A percentile compares a stretch with the other conserved stretches of the same genome.
Conservation (phyloP, 2,797 vertebrate genomes). For the Erithacus rubecula region DNA sequence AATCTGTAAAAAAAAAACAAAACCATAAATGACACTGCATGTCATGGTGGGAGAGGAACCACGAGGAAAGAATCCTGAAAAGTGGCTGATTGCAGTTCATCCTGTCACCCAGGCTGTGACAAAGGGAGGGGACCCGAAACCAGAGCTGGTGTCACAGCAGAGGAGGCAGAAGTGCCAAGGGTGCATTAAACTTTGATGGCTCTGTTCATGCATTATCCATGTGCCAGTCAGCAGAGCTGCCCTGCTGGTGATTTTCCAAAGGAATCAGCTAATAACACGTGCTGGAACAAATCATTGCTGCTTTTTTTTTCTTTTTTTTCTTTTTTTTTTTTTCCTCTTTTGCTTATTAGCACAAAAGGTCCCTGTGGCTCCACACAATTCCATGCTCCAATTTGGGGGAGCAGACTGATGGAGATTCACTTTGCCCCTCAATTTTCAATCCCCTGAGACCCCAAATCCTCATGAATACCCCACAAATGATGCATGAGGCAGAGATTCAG, state of each 20-base stretch:
- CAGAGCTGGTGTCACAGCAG: not conserved
- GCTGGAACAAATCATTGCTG: constrained; percentile 4
- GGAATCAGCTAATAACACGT: constrained; percentile 7
- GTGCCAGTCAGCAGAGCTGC: constrained; percentile 56
- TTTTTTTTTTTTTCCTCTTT: not conserved
- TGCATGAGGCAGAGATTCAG: not conserved
- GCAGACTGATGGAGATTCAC: not conserved
- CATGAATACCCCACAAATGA: not conserved
- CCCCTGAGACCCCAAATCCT: not conserved
- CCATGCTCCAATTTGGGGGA: not conserved
- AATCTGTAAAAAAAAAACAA: not conserved
- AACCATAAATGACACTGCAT: not conserved
- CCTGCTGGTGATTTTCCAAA: constrained; percentile 38
- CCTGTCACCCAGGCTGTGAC: not conserved
- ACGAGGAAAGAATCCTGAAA: not conserved
- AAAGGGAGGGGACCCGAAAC: not conserved
- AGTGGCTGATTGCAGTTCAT: not conserved
- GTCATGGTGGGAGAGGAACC: not conserved
- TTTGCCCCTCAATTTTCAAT: not conserved
- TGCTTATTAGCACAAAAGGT: not conserved
- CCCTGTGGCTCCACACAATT: not conserved
- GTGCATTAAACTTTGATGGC: constrained; percentile 63
- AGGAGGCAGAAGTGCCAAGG: not conserved
- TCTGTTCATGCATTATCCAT: constrained; percentile 47
- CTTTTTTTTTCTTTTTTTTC: no score